phyloP scores from a whole-genome alignment of 2,797 vertebrate genomes.

The Botia kubotai region DNA sequence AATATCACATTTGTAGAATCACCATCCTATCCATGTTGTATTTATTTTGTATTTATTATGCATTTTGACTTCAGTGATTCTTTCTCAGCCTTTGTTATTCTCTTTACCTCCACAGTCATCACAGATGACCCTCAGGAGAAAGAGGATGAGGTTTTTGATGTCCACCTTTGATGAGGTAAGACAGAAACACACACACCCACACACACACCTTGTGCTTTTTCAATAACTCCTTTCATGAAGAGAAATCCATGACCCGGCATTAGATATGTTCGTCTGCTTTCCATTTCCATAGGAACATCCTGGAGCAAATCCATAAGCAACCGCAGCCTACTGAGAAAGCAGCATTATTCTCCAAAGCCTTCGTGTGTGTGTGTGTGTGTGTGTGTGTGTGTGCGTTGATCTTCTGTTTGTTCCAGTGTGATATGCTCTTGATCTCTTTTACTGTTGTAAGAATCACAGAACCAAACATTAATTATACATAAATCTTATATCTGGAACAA shows the following conservation, averaged over 20 bases:
- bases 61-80: neutral
- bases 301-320: constrained; percentile 14
- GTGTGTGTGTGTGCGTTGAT: neutral
- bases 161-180: constrained; percentile 58
- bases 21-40: neutral
- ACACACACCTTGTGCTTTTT: constrained; percentile 27
- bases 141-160: constrained; percentile 63
- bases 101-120: constrained; percentile 49
- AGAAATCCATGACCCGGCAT: constrained; percentile 41
- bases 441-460: neutral
- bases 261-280: constrained; percentile 25
- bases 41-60: neutral
- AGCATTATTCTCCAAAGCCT: neutral
- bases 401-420: neutral
- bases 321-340: neutral
- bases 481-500: neutral
- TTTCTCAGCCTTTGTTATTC: constrained; percentile 4
- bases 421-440: neutral
- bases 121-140: constrained; percentile 46
- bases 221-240: constrained; percentile 15
- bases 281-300: constrained; percentile 10
- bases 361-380: neutral
- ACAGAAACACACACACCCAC: constrained; percentile 21
- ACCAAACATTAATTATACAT: neutral
- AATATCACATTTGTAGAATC: neutral